Percentiles rank a stretch among this genome's conserved stretches.
Conservation (phyloP, 2,113 vertebrate genomes). For the Neolamprologus longior region DNA sequence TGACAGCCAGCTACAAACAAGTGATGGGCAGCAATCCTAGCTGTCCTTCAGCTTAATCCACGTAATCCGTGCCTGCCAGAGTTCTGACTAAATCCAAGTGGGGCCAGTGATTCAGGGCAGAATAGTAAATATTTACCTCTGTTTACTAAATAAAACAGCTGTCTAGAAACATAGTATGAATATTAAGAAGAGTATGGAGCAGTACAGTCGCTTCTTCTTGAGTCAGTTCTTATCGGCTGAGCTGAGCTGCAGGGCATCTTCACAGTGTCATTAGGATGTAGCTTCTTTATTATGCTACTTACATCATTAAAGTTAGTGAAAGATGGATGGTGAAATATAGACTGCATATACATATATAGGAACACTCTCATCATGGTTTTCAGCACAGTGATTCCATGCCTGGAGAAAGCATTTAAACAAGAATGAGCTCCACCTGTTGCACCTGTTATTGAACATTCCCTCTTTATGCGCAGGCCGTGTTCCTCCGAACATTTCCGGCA, state of each 20-base stretch:
- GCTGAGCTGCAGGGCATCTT: neutral
- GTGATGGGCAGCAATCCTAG: neutral
- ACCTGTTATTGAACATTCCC: neutral
- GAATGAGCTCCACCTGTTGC: neutral
- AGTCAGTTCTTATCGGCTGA: neutral
- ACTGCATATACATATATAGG: neutral
- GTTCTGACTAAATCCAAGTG: neutral
- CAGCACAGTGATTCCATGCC: neutral
- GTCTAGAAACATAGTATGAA: neutral
- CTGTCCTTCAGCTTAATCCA: neutral
- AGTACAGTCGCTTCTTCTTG: neutral
- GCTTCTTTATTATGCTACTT: neutral
- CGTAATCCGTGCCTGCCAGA: neutral
- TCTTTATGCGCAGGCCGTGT: constrained; percentile 77
- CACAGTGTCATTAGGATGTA: neutral
- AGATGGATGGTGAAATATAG: neutral
- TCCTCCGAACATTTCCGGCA: constrained; percentile 89
- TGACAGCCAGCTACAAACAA: neutral
- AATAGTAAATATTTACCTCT: neutral
- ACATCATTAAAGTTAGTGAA: neutral
- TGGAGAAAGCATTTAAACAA: neutral
- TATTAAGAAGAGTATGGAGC: neutral
- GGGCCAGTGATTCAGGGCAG: neutral
- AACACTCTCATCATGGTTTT: neutral
- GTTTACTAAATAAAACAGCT: neutral